These are phyloP conservation scores for Copsychus sechellarum DNA, from an alignment of 2,113 vertebrate species.

Conservation along the genomic window DNA sequence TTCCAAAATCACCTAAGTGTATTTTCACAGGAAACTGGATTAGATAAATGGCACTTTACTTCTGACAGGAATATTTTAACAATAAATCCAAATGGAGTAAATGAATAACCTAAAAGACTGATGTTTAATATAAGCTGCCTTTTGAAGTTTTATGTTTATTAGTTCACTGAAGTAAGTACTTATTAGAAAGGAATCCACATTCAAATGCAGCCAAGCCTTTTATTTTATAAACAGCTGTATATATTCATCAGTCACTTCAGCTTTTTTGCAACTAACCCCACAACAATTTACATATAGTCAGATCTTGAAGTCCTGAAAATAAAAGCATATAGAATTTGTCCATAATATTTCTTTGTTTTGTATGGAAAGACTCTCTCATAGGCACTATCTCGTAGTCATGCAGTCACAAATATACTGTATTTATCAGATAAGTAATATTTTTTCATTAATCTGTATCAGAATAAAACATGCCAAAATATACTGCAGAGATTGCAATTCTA, in stretches of 20 bases:
- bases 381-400: not conserved
- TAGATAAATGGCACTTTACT: slow-evolving; percentile 62
- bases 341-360: not conserved
- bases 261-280: not conserved
- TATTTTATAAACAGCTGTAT: not conserved
- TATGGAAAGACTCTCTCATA: not conserved
- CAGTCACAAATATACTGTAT: not conserved
- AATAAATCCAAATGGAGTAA: slow-evolving; percentile 33
- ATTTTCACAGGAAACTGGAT: slow-evolving; percentile 64
- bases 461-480: not conserved
- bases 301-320: not conserved
- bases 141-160: slow-evolving; percentile 35
- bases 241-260: not conserved
- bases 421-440: not conserved
- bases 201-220: not conserved
- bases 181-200: not conserved
- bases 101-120: slow-evolving; percentile 40
- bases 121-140: slow-evolving; percentile 27
- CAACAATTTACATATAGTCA: not conserved
- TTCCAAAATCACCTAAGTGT: slow-evolving; percentile 61
- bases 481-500: not conserved
- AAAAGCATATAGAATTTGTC: not conserved
- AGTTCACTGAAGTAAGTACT: slow-evolving; percentile 30
- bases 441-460: not conserved
- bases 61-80: slow-evolving; percentile 60